Conservation (phyloP, 2,797 vertebrate genomes). For the Schizothorax lantsangensis region DNA sequence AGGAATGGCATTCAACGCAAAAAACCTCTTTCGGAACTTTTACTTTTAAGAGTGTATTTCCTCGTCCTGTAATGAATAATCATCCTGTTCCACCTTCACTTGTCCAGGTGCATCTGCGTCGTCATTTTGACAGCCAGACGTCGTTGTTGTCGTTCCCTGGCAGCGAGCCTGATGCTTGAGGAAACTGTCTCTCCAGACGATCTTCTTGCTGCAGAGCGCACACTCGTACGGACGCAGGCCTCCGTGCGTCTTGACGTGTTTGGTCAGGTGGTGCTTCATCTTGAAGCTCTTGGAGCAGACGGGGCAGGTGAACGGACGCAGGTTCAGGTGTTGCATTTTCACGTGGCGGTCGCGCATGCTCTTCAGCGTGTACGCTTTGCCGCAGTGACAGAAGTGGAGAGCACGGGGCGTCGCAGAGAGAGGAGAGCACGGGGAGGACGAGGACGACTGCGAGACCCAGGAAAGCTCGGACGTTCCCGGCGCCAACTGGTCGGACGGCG, state of each 20-base stretch:
- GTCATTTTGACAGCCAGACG: background rate
- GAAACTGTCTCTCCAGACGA: conserved; percentile 95
- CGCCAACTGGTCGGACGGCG: background rate
- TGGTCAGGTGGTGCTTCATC: conserved; percentile 96
- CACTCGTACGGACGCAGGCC: conserved; percentile 92
- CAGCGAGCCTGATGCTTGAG: conserved; percentile 89
- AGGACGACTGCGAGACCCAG: conserved; percentile 72
- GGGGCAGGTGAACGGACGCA: conserved; percentile 90
- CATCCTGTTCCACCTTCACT: conserved; percentile 54
- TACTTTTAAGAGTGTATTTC: background rate
- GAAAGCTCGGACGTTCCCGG: conserved; percentile 64
- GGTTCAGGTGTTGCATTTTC: conserved; percentile 96
- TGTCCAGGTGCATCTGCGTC: conserved; percentile 13
- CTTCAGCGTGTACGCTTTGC: conserved; percentile 92
- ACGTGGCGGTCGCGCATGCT: conserved; percentile 95
- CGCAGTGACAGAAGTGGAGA: conserved; percentile 92
- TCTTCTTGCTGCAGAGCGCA: conserved; percentile 88
- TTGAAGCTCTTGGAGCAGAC: conserved; percentile 94
- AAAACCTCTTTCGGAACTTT: background rate
- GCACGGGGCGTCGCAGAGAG: conserved; percentile 77
- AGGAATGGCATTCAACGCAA: background rate
- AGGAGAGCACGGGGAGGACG: conserved; percentile 75
- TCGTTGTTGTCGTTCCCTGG: conserved; percentile 70
- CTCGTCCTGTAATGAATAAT: background rate
- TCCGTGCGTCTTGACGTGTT: conserved; percentile 94